phyloP scores from a whole-genome alignment of 2,888 invertebrate genomes.

The Pemphredon lugubris region DNA sequence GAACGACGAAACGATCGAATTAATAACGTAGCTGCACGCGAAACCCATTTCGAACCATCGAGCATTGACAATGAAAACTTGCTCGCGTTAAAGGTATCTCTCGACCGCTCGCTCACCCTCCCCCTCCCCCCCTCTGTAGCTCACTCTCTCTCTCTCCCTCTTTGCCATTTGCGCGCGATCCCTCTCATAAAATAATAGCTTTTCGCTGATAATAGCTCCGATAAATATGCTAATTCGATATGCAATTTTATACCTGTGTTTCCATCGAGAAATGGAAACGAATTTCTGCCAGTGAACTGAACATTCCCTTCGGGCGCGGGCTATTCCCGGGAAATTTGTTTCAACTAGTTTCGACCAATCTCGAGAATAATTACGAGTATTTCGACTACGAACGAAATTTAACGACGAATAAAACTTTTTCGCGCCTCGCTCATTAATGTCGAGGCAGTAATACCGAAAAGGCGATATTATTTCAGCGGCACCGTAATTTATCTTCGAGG shows the following conservation, averaged over 20 bases:
- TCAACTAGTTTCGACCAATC: conserved; percentile 28
- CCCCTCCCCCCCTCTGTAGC: background rate
- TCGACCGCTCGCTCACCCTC: conserved; percentile 35
- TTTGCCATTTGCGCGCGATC: background rate
- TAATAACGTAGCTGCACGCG: conserved; percentile 24
- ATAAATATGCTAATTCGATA: conserved; percentile 60
- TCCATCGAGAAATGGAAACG: conserved; percentile 29
- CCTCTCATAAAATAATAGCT: too few relatives aligned
- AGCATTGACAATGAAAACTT: conserved; percentile 38
- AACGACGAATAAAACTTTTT: background rate
- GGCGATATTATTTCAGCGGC: background rate
- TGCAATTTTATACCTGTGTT: conserved; percentile 48
- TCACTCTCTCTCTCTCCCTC: conserved; percentile 1
- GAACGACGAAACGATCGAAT: conserved; percentile 37
- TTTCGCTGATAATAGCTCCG: conserved; percentile 45
- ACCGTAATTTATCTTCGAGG: too few relatives aligned
- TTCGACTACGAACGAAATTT: background rate
- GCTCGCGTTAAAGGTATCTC: conserved; percentile 11
- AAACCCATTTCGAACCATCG: conserved; percentile 25
- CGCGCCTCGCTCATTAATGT: background rate
- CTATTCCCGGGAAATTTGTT: conserved; percentile 31
- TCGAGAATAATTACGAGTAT: conserved; percentile 7
- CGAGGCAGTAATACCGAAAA: background rate
- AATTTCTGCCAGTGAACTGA: conserved; percentile 13
- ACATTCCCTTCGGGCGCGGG: conserved; percentile 6